These are phyloP conservation scores for Gambusia holbrooki DNA, from an alignment of 2,113 vertebrate genomes.

Conservation along the genomic window DNA sequence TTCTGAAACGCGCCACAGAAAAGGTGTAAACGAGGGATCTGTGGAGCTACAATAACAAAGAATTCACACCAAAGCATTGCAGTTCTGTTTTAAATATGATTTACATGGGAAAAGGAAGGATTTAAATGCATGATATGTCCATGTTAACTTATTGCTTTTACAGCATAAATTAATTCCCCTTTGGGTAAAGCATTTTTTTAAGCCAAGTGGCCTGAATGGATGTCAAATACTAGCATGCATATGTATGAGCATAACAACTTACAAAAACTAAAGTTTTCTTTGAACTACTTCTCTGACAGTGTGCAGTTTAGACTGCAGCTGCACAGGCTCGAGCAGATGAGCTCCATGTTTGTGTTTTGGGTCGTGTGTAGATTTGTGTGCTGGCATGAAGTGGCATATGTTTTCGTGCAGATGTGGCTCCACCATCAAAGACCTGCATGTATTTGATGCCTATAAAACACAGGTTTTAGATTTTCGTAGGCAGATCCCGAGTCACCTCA, in stretches of 20 bases:
- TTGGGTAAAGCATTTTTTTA: background rate
- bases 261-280: constrained; percentile 13
- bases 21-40: too few relatives aligned
- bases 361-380: constrained; percentile 4
- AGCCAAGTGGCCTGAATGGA: background rate
- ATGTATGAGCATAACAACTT: constrained; percentile 12
- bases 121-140: too few relatives aligned
- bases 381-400: constrained; percentile 23
- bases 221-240: background rate
- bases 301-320: constrained; percentile 31
- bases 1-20: too few relatives aligned
- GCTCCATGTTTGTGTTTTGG: constrained; percentile 5
- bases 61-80: too few relatives aligned
- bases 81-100: too few relatives aligned
- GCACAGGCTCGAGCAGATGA: constrained; percentile 18
- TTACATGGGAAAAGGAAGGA: too few relatives aligned
- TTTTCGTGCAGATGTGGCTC: constrained; percentile 50
- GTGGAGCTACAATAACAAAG: too few relatives aligned
- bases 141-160: too few relatives aligned
- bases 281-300: background rate
- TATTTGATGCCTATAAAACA: constrained; percentile 30
- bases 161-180: background rate
- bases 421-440: constrained; percentile 40
- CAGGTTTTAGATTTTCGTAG: constrained; percentile 41
- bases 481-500: constrained; percentile 23